A percentile compares a stretch with the other conserved stretches of the same genome.
phyloP scores from a whole-genome alignment of 2,113 vertebrate species.

The Engraulis encrasicolus region DNA sequence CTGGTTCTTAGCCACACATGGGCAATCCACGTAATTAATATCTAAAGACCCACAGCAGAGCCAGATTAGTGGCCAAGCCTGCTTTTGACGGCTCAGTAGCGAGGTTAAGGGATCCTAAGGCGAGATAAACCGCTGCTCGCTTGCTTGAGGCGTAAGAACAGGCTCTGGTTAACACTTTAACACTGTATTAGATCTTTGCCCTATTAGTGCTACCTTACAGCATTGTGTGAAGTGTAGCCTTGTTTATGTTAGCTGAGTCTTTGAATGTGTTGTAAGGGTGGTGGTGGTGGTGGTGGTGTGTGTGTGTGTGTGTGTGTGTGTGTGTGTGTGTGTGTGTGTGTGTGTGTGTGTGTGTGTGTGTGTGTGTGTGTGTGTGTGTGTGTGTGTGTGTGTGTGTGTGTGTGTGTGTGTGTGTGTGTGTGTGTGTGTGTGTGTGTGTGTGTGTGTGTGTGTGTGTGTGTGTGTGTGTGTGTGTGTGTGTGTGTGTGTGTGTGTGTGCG shows the following conservation, averaged over 20 bases:
- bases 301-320: not conserved
- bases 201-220: not conserved
- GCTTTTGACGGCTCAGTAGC: constrained; percentile 62
- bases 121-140: constrained; percentile 57
- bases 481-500: too few relatives aligned
- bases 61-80: constrained; percentile 62
- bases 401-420: not conserved
- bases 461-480: too few relatives aligned
- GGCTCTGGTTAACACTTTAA: not conserved
- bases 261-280: not conserved
- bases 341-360: not conserved
- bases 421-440: too few relatives aligned
- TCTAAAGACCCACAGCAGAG: constrained; percentile 56
- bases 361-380: not conserved
- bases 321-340: not conserved
- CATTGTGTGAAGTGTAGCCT: not conserved
- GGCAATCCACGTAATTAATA: constrained; percentile 67
- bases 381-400: not conserved
- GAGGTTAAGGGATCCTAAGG: constrained; percentile 64
- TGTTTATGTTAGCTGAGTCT: not conserved
- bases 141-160: constrained; percentile 52
- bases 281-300: not conserved
- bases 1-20: constrained; percentile 58
- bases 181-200: not conserved
- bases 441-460: too few relatives aligned